Evolutionary conservation across 2,797 vertebrate genomes (phyloP).

Genomic region (Luscinia megarhynchos): DNA sequence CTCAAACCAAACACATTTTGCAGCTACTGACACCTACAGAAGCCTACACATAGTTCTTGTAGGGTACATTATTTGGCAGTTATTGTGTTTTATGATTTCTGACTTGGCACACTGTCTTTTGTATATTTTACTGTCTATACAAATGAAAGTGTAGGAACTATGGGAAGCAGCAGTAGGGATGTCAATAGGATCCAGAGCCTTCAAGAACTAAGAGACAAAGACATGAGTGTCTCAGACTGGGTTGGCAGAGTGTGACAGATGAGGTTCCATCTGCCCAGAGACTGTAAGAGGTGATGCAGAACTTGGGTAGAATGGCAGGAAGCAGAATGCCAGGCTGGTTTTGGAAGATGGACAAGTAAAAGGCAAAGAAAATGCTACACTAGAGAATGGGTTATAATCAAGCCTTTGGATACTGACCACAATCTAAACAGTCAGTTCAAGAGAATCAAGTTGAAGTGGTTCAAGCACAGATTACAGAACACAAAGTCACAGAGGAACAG

Average conservation of each 20-base stretch:
- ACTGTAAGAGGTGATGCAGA: background rate
- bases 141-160: background rate
- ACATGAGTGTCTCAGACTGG: background rate
- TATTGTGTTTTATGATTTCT: background rate
- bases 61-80: background rate
- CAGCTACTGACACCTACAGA: constrained; percentile 22
- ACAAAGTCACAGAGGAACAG: background rate
- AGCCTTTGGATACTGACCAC: background rate
- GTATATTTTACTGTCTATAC: background rate
- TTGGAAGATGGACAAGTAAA: background rate
- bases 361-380: background rate
- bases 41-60: background rate
- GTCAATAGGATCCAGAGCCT: background rate
- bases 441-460: background rate
- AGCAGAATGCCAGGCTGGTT: background rate
- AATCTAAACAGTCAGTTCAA: background rate
- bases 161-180: background rate
- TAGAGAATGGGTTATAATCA: background rate
- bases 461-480: background rate
- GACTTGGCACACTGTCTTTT: background rate
- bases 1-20: background rate
- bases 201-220: background rate
- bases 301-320: background rate
- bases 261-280: background rate
- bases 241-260: background rate